Conservation (phyloP, 2,113 vertebrate genomes). For the Pygoscelis antarcticus region DNA sequence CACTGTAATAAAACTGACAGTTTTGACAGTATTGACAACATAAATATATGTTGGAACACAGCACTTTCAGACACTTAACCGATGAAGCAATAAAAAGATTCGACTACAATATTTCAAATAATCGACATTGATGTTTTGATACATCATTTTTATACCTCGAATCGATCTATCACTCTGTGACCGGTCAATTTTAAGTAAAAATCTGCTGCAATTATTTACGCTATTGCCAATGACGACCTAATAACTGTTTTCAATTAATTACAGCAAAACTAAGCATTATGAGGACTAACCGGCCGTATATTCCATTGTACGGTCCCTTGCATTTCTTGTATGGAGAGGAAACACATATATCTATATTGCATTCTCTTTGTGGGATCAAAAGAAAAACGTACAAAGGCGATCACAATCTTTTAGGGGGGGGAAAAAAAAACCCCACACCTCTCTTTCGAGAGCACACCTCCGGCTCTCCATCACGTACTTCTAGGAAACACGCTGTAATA, state of each 20-base stretch:
- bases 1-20: conserved; percentile 79
- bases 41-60: conserved; percentile 83
- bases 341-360: background rate
- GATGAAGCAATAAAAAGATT: conserved; percentile 84
- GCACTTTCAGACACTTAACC: conserved; percentile 83
- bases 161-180: conserved; percentile 77
- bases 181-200: conserved; percentile 82
- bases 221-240: conserved; percentile 78
- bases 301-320: background rate
- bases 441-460: background rate
- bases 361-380: conserved; percentile 48
- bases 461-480: background rate
- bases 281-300: conserved; percentile 21
- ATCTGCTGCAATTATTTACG: conserved; percentile 77
- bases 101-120: conserved; percentile 84
- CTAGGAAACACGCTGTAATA: background rate
- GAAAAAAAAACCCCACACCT: background rate
- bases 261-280: conserved; percentile 52
- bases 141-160: conserved; percentile 80
- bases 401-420: background rate
- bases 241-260: conserved; percentile 79
- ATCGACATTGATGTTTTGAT: conserved; percentile 84
- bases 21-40: conserved; percentile 84
- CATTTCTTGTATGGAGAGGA: background rate
- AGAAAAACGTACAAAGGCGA: conserved; percentile 33